These are phyloP conservation scores for Radopholus similis DNA, from an alignment of 1,140 invertebrate species.

Conservation along the genomic window DNA sequence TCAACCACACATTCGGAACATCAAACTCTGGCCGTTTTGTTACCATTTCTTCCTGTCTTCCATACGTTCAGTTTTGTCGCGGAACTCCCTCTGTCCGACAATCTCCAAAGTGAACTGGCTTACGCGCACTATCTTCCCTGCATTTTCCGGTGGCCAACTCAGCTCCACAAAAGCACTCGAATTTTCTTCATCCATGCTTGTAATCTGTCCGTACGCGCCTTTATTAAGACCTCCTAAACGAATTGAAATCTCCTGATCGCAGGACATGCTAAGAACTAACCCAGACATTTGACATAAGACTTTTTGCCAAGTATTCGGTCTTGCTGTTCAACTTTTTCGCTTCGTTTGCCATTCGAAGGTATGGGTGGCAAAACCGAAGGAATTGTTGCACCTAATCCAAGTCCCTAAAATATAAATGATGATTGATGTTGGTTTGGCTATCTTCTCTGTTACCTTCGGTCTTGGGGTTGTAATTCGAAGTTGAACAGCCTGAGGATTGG, in stretches of 20 bases:
- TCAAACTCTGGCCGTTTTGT: too few species aligned
- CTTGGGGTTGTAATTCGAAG: conserved; percentile 3
- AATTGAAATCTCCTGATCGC: not conserved
- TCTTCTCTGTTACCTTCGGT: conserved; percentile 6
- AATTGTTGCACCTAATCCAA: conserved; percentile 26
- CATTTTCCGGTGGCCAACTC: conserved; percentile 1
- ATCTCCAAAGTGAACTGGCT: conserved; percentile 20
- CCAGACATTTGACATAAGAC: conserved; percentile 7
- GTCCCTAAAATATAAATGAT: conserved; percentile 1
- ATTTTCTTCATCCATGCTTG: conserved; percentile 24
- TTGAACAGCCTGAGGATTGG: conserved; percentile 24
- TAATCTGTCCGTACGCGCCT: conserved; percentile 27
- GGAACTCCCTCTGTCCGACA: conserved; percentile 1
- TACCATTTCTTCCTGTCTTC: too few species aligned
- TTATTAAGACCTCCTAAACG: conserved; percentile 13
- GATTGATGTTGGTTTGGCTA: not conserved
- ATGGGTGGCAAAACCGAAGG: not conserved
- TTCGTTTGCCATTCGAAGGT: not conserved
- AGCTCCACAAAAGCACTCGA: conserved; percentile 14
- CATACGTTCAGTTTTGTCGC: too few species aligned
- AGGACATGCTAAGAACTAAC: not conserved
- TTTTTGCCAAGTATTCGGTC: conserved; percentile 12
- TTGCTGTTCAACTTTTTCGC: not conserved
- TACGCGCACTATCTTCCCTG: conserved; percentile 9
- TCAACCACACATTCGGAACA: too few species aligned